These are phyloP conservation scores for Thalassaphorura encarpata DNA, from an alignment of 1,140 invertebrate species.

Conservation along the genomic window DNA sequence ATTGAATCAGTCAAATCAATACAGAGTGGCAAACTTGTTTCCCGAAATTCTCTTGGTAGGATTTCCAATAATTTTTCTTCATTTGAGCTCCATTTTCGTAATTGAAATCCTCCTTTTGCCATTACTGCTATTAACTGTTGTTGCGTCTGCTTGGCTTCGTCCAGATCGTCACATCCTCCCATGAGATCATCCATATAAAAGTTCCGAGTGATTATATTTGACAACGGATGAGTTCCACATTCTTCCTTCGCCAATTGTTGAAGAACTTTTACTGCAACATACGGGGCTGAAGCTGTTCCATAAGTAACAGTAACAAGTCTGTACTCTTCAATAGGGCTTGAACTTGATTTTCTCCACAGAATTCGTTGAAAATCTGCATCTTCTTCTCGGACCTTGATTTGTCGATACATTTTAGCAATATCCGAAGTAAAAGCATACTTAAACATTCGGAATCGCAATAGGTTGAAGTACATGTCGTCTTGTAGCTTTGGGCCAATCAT, in stretches of 20 bases:
- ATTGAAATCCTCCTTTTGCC: background rate
- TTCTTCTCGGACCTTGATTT: conserved; percentile 10
- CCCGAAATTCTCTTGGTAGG: background rate
- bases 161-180: too few relatives aligned
- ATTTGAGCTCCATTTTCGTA: conserved; percentile 10
- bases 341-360: conserved; percentile 34
- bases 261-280: conserved; percentile 34
- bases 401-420: conserved; percentile 34
- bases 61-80: background rate
- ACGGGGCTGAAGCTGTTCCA: conserved; percentile 35
- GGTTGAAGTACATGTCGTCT: conserved; percentile 36
- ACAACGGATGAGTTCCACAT: conserved; percentile 8
- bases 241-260: conserved; percentile 22
- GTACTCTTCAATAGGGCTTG: conserved; percentile 28
- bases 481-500: conserved; percentile 34
- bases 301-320: conserved; percentile 36
- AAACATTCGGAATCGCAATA: conserved; percentile 38
- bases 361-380: conserved; percentile 35
- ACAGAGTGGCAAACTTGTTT: background rate
- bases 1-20: background rate
- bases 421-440: conserved; percentile 34
- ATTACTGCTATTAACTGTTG: conserved; percentile 10
- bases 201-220: conserved; percentile 10
- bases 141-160: too few relatives aligned
- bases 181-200: conserved; percentile 40